Percentiles rank a stretch among this genome's conserved stretches.
phyloP scores from a whole-genome alignment of 2,113 vertebrate species.

The Eulemur rufifrons region DNA sequence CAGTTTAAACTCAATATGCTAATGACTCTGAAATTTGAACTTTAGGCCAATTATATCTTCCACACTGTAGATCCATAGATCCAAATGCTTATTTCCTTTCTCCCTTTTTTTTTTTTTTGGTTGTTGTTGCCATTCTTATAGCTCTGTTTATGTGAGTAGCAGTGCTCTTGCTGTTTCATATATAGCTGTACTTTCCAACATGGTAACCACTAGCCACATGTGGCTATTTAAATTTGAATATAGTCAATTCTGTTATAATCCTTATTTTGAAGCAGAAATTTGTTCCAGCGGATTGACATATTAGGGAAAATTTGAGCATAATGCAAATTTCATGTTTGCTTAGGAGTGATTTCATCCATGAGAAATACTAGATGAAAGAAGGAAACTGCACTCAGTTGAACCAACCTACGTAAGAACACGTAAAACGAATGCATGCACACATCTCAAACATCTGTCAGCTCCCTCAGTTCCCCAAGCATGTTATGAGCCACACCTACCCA shows the following conservation, averaged over 20 bases:
- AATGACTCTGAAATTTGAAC: neutral
- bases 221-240: conserved; percentile 47
- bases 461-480: neutral
- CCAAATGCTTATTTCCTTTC: neutral
- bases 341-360: neutral
- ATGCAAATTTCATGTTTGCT: conserved; percentile 22
- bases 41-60: neutral
- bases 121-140: neutral
- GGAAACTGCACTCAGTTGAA: neutral
- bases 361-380: conserved; percentile 33
- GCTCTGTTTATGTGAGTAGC: neutral
- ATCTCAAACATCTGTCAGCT: neutral
- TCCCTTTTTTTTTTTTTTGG: neutral
- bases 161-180: neutral
- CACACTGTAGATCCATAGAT: neutral
- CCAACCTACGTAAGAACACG: neutral
- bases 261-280: conserved; percentile 55
- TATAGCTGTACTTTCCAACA: neutral
- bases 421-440: neutral
- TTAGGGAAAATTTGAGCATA: conserved; percentile 50
- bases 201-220: neutral
- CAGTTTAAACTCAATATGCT: neutral
- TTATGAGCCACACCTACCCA: neutral
- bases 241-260: conserved; percentile 26
- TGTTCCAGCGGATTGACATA: conserved; percentile 26